A percentile compares a stretch with the other conserved stretches of the same genome.
Evolutionary conservation across 2,113 vertebrate genomes (phyloP).

Genomic region (Pampusana beccarii): DNA sequence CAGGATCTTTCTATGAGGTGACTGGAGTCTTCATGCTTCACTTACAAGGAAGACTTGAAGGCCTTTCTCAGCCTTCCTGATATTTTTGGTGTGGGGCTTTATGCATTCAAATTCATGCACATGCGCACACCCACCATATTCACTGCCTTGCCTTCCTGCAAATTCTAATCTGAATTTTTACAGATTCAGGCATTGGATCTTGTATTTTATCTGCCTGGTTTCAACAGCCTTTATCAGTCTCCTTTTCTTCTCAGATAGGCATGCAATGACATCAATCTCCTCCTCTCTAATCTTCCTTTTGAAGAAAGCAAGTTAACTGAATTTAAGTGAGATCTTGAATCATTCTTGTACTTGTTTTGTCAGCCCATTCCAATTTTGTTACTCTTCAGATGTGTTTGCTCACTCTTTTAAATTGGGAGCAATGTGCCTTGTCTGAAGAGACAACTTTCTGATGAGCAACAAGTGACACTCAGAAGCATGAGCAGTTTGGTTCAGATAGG

Average conservation of each 20-base stretch:
- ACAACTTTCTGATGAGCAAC: not conserved
- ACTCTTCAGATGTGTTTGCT: not conserved
- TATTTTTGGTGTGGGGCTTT: not conserved
- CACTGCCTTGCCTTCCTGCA: not conserved
- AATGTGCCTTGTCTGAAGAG: not conserved
- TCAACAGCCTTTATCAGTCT: not conserved
- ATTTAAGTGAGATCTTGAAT: not conserved
- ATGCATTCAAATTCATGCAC: not conserved
- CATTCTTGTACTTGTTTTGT: not conserved
- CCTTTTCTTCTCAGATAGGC: not conserved
- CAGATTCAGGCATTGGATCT: not conserved
- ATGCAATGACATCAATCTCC: not conserved
- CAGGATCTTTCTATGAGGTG: not conserved
- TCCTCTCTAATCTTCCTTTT: not conserved
- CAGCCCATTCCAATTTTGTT: not conserved
- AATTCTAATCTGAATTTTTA: not conserved
- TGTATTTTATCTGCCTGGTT: not conserved
- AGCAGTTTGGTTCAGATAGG: conserved; percentile 35
- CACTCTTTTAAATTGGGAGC: not conserved
- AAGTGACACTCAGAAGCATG: not conserved
- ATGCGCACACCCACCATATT: not conserved
- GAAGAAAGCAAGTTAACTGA: not conserved
- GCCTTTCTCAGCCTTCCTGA: not conserved
- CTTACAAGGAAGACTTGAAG: not conserved
- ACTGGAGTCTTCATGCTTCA: not conserved